A percentile compares a stretch with the other conserved stretches of the same genome.
phyloP scores from a whole-genome alignment of 2,888 invertebrate genomes.

The Trimorus sp. region DNA sequence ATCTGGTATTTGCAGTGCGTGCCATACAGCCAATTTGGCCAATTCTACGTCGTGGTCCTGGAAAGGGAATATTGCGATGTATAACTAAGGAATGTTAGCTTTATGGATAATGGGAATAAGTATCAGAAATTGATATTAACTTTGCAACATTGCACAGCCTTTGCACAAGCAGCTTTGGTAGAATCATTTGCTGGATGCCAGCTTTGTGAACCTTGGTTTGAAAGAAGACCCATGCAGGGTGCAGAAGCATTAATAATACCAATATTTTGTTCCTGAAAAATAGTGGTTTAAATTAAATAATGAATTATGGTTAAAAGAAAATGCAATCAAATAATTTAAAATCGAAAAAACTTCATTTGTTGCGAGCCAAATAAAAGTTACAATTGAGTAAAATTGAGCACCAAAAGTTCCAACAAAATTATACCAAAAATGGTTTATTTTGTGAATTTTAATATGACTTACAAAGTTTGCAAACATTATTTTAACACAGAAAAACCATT shows the following conservation, averaged over 20 bases:
- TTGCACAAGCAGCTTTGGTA: conserved; percentile 84
- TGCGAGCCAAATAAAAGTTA: too few species aligned
- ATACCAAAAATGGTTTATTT: too few species aligned
- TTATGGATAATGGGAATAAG: neutral
- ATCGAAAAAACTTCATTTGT: too few species aligned
- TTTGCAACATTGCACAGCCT: conserved; percentile 87
- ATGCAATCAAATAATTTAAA: neutral
- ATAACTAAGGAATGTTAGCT: neutral
- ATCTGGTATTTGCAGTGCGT: conserved; percentile 84
- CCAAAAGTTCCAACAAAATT: too few species aligned
- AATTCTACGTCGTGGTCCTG: conserved; percentile 86
- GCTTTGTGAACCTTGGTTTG: conserved; percentile 87
- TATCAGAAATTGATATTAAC: conserved; percentile 79
- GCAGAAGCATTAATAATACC: conserved; percentile 93
- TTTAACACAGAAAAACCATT: neutral
- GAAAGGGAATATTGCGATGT: conserved; percentile 36
- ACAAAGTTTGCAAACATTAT: neutral
- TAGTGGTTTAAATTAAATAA: conserved; percentile 17
- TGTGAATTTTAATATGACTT: too few species aligned
- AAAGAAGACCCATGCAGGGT: conserved; percentile 91
- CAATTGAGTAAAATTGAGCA: too few species aligned
- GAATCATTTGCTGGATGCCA: conserved; percentile 92
- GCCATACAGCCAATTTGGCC: conserved; percentile 88
- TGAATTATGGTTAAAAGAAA: neutral
- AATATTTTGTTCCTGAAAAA: conserved; percentile 85